Evolutionary conservation across 2,797 vertebrate species (phyloP).

Genomic region (Danio albolineatus): DNA sequence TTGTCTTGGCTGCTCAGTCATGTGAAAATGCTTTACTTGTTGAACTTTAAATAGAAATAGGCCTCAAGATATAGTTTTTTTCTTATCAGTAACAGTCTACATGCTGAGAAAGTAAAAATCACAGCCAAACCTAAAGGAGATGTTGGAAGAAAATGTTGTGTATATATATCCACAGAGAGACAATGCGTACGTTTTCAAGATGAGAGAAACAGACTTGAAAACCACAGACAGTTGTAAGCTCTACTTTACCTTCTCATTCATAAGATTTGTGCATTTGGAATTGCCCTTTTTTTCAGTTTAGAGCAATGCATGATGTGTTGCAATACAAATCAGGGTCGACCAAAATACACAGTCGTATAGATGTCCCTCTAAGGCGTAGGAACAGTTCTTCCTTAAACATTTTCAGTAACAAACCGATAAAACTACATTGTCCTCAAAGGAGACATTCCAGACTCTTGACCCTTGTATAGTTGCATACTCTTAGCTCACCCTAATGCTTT

Average conservation of each 20-base stretch:
- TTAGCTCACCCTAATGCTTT: conserved; percentile 49
- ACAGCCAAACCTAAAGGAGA: conserved; percentile 39
- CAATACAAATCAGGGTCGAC: conserved; percentile 12
- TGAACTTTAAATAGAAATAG: conserved; percentile 45
- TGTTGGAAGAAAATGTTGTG: conserved; percentile 44
- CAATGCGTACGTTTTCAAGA: conserved; percentile 43
- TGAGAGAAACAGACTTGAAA: conserved; percentile 54
- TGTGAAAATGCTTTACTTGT: conserved; percentile 31
- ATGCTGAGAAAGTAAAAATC: conserved; percentile 43
- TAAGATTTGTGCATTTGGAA: conserved; percentile 56
- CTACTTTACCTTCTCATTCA: conserved; percentile 51
- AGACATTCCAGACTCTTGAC: conserved; percentile 44
- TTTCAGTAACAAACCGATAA: conserved; percentile 40
- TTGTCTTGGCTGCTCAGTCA: conserved; percentile 27
- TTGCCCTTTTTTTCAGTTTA: conserved; percentile 47
- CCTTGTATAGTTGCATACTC: conserved; percentile 41
- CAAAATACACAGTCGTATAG: conserved; percentile 14
- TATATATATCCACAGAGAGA: conserved; percentile 45
- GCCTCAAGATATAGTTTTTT: neutral
- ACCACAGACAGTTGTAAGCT: conserved; percentile 34
- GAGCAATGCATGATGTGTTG: conserved; percentile 9
- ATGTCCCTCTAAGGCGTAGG: conserved; percentile 18
- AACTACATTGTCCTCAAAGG: conserved; percentile 37
- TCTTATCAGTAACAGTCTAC: conserved; percentile 33
- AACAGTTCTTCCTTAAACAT: conserved; percentile 33